Evolutionary conservation across 2,888 invertebrate species (phyloP).

Genomic region (Agonopterix heracliana): DNA sequence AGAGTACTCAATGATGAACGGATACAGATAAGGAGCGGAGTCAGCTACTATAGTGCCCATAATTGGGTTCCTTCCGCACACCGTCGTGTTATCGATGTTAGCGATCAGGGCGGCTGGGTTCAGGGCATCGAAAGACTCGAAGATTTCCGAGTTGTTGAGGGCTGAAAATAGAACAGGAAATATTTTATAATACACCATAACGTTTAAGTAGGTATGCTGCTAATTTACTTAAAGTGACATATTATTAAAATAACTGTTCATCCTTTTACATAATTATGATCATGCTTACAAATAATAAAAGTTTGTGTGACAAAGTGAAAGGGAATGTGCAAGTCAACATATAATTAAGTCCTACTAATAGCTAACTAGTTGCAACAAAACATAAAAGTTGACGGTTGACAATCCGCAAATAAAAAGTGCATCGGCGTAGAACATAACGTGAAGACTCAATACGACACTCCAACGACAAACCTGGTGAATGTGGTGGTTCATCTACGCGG

Average conservation of each 20-base stretch:
- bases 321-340: not conserved
- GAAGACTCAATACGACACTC: constrained; percentile 58
- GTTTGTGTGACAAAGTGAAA: too few relatives aligned
- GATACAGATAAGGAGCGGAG: constrained; percentile 95
- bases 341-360: not conserved
- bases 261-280: too few relatives aligned
- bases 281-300: too few relatives aligned
- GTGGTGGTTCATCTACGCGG: constrained; percentile 73
- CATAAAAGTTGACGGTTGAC: constrained; percentile 26
- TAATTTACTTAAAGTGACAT: not conserved
- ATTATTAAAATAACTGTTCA: not conserved
- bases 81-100: constrained; percentile 74
- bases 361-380: constrained; percentile 5
- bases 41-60: constrained; percentile 96
- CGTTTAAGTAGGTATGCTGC: not conserved
- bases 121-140: constrained; percentile 76
- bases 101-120: constrained; percentile 77
- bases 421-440: constrained; percentile 49
- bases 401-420: constrained; percentile 63
- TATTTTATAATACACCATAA: not conserved
- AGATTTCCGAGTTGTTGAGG: constrained; percentile 59
- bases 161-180: constrained; percentile 37
- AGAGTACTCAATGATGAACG: constrained; percentile 97
- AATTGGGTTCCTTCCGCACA: constrained; percentile 89
- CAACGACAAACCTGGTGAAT: constrained; percentile 73